These are phyloP conservation scores for Kradibia gibbosae DNA, from an alignment of 1,140 invertebrate species.

Conservation along the genomic window DNA sequence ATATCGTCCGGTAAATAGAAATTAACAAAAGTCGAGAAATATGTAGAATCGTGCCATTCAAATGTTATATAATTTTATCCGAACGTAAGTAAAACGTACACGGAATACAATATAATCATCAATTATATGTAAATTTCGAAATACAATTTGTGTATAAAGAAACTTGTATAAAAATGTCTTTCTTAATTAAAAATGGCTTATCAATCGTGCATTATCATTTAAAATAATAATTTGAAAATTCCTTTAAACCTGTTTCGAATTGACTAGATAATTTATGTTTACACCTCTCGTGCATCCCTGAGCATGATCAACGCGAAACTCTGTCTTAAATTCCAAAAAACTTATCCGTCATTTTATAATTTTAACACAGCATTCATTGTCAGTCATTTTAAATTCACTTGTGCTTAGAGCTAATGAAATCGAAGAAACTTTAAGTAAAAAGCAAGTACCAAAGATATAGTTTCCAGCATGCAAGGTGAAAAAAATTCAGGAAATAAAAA, in stretches of 20 bases:
- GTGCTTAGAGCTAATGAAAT: background rate
- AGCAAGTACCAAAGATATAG: background rate
- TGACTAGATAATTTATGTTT: background rate
- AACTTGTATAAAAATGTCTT: background rate
- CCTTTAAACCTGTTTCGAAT: background rate
- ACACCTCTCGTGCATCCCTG: background rate
- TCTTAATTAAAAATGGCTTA: background rate
- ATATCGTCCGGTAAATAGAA: background rate
- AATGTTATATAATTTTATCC: background rate
- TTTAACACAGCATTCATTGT: background rate
- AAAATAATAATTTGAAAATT: background rate
- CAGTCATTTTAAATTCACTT: background rate
- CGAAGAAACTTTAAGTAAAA: background rate
- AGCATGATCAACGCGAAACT: background rate
- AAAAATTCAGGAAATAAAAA: background rate
- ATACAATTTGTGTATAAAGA: background rate
- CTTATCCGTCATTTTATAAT: background rate
- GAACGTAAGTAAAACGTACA: background rate
- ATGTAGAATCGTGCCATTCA: background rate
- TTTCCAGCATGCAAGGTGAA: background rate
- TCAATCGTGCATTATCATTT: conserved; percentile 4
- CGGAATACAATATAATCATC: background rate
- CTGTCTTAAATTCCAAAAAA: background rate
- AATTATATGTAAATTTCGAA: conserved; percentile 7
- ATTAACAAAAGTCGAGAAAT: background rate